Conservation (phyloP, 2,113 vertebrate genomes). For the Platycercus adscitus region DNA sequence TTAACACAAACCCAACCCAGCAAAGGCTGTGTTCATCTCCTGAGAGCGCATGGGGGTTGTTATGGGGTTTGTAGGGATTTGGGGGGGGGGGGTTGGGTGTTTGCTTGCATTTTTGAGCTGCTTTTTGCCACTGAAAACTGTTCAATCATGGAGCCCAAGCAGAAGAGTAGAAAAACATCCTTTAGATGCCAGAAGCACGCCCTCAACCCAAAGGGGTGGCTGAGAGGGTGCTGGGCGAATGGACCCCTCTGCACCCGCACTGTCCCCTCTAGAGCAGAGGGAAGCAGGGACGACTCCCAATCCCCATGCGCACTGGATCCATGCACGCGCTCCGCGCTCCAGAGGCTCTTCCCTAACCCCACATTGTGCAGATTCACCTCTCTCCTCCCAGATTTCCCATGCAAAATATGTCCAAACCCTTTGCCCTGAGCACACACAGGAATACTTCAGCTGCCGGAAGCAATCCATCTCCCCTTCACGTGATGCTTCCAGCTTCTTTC, state of each 20-base stretch:
- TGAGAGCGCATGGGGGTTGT: rapidly evolving
- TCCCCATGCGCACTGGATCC: background rate
- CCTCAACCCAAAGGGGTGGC: background rate
- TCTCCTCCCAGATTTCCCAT: background rate
- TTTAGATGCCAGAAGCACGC: background rate
- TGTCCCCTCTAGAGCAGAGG: background rate
- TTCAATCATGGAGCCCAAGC: background rate
- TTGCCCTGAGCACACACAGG: background rate
- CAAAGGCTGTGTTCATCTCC: background rate
- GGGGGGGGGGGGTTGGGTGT: background rate
- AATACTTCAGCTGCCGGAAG: constrained; percentile 2
- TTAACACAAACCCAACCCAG: background rate
- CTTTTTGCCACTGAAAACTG: rapidly evolving
- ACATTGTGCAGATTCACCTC: background rate
- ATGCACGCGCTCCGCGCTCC: background rate
- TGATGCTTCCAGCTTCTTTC: background rate
- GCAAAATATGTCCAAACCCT: background rate
- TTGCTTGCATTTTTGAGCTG: background rate
- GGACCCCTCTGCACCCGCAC: background rate
- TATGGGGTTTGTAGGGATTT: background rate
- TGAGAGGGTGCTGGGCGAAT: background rate
- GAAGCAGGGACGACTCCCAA: rapidly evolving
- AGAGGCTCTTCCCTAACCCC: background rate
- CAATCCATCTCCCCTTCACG: background rate
- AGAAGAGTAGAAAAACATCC: background rate